Evolutionary conservation across 1,140 invertebrate genomes (phyloP).

Genomic region (Episyrphus balteatus): DNA sequence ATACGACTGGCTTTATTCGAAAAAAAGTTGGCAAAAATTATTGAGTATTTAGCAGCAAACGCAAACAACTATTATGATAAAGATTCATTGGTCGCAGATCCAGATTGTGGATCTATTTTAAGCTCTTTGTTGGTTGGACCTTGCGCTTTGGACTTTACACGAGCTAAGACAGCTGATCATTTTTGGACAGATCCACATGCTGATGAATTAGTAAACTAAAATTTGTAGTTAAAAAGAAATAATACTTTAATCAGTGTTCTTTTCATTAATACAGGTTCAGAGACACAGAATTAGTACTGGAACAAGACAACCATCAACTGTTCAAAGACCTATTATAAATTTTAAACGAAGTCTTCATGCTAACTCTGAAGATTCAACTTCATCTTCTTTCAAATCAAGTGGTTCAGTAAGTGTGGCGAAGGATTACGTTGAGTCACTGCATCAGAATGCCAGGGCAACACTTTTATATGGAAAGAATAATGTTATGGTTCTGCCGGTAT

Average conservation of each 20-base stretch:
- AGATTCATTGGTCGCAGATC: conserved; percentile 75
- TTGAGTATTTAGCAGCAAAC: conserved; percentile 76
- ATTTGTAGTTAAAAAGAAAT: not conserved
- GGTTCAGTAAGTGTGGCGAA: conserved; percentile 56
- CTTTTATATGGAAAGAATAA: conserved; percentile 97
- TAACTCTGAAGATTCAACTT: conserved; percentile 47
- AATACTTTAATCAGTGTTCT: not conserved
- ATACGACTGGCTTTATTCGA: conserved; percentile 81
- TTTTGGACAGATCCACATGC: conserved; percentile 87
- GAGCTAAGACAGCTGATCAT: conserved; percentile 77
- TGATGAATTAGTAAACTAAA: conserved; percentile 65
- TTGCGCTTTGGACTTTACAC: conserved; percentile 82
- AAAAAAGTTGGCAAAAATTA: conserved; percentile 73
- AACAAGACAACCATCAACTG: conserved; percentile 58
- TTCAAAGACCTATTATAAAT: conserved; percentile 59
- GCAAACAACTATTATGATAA: conserved; percentile 74
- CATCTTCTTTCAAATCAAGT: conserved; percentile 34
- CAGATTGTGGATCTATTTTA: conserved; percentile 83
- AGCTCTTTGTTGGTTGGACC: conserved; percentile 83
- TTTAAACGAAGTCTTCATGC: conserved; percentile 55
- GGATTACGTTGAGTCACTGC: conserved; percentile 89
- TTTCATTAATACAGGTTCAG: conserved; percentile 42
- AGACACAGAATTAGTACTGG: conserved; percentile 70
- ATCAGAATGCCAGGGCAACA: conserved; percentile 82
- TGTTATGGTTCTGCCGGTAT: conserved; percentile 72